phyloP scores from a whole-genome alignment of 2,797 vertebrate genomes.

The Vultur gryphus region DNA sequence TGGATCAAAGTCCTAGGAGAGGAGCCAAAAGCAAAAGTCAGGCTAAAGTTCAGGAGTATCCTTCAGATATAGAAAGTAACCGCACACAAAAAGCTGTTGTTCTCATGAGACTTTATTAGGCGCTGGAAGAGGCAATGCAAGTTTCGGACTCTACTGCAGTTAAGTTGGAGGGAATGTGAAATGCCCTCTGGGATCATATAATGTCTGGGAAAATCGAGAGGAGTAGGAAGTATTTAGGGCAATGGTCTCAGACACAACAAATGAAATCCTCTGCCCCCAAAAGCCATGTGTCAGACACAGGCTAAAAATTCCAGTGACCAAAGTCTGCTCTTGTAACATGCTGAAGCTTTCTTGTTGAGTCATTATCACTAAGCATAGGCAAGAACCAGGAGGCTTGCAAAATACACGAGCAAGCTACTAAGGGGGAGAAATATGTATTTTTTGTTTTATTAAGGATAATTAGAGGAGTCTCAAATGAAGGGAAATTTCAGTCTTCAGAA shows the following conservation, averaged over 20 bases:
- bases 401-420: neutral
- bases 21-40: neutral
- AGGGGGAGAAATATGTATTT: neutral
- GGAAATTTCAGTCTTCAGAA: neutral
- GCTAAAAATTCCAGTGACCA: neutral
- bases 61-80: neutral
- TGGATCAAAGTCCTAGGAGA: neutral
- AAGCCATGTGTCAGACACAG: neutral
- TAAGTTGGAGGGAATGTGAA: neutral
- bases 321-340: neutral
- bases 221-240: neutral
- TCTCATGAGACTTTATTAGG: neutral
- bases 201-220: neutral
- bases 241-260: neutral
- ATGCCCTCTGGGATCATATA: neutral
- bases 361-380: neutral
- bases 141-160: neutral
- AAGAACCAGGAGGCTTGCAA: neutral
- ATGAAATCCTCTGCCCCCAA: neutral
- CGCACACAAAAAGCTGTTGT: neutral
- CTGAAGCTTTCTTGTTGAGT: neutral
- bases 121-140: neutral
- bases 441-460: neutral
- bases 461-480: neutral
- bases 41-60: constrained; percentile 10